phyloP scores from a whole-genome alignment of 2,113 vertebrate genomes.

The Syrrhaptes paradoxus region DNA sequence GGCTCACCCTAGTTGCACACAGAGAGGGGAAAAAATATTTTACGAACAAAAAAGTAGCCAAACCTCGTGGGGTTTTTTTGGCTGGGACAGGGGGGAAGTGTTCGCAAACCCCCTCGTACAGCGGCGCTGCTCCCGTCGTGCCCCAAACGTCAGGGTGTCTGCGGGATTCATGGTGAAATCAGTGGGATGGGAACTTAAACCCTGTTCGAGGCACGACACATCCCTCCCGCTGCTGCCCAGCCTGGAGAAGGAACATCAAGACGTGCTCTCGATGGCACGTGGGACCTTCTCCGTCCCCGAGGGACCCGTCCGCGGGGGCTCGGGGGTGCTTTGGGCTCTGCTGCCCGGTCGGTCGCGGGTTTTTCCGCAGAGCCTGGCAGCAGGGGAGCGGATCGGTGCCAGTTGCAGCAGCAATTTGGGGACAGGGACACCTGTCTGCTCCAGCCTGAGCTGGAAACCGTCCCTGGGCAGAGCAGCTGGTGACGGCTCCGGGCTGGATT shows the following conservation, averaged over 20 bases:
- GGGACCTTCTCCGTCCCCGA: neutral
- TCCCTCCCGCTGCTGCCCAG: neutral
- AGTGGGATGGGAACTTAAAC: neutral
- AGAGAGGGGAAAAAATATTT: neutral
- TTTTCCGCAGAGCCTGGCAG: neutral
- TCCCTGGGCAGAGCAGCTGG: neutral
- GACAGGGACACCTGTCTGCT: neutral
- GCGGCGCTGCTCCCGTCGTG: neutral
- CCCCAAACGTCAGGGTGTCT: neutral
- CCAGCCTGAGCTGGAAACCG: neutral
- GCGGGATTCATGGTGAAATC: neutral
- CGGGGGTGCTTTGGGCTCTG: neutral
- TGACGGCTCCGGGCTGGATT: neutral
- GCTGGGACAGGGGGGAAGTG: accelerated
- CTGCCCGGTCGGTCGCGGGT: neutral
- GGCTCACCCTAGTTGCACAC: neutral
- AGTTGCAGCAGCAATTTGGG: neutral
- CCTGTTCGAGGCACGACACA: accelerated
- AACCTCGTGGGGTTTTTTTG: accelerated
- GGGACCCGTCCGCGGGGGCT: neutral
- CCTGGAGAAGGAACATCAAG: neutral
- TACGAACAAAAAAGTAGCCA: no score
- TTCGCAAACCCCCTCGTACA: neutral
- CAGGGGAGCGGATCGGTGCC: neutral
- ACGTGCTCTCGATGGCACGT: accelerated